Base-by-base conservation (phyloP, 2,797 vertebrate genomes). In the Darevskia mixta region DNA sequence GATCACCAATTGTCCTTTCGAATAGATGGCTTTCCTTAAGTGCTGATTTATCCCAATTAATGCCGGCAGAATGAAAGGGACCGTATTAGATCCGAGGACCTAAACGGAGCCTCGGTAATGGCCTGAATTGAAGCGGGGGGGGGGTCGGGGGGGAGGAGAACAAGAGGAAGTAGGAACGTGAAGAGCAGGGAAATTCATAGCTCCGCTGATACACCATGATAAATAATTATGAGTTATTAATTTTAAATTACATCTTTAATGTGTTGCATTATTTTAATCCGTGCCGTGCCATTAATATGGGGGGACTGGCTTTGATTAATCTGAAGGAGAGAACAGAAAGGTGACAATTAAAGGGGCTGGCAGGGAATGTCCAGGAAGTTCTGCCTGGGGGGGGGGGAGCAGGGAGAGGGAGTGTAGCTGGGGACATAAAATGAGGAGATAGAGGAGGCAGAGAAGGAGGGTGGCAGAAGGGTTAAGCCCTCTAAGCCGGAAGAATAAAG, bases 211-310 rank as follows among this genome's bases (percentile, higher is more conserved):
- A 96, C 90, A 86, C 96, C 96, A 96, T 97, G 97, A 97, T 97
- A 97, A 97, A 98, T 98, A 98, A 99, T 98, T 98, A 99, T 98
- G 97, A 98, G 97, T 98, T 99, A 99, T 99, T 99, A 98, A 98
- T 98, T 98, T 98, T 99, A 98, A 99, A 99, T 98, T 98, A 99
- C 98, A 98, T 97, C 97, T 97, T 97, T 98, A 98, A 98, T 98
- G 97, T 97, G 92, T 98, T 98, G 98, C 98, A 98, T 97, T 98
- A 97, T 98, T 98, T 98, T 98, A 99, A 99, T 98, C 98, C 98
- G 96, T 98, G 96, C 97, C 95, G 89, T 95, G 94, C 96, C 98
- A 98, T 98, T 98, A 98, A 99, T 98, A 98, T 93, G 95, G 97
- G 97, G 93, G 97, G 91, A 97, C 96, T 97, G 97, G 96, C 97